phyloP scores from a whole-genome alignment of 2,113 vertebrate genomes.

The Isichthys henryi region DNA sequence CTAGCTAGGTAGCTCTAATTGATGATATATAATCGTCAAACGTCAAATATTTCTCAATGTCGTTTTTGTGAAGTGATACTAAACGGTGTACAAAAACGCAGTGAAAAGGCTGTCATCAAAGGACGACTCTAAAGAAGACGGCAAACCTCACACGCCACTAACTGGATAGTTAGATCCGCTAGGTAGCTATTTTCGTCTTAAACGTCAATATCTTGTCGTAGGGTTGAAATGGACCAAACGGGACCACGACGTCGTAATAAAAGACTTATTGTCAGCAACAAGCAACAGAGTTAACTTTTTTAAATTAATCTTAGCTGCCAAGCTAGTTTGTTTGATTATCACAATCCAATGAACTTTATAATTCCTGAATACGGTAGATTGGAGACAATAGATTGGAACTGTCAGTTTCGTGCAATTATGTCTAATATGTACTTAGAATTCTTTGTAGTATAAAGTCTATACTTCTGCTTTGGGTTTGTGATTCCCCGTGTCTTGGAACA shows the following conservation, averaged over 20 bases:
- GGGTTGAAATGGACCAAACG: not conserved
- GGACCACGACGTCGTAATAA: not conserved
- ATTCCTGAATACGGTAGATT: not conserved
- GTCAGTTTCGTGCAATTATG: not conserved
- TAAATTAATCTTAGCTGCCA: not conserved
- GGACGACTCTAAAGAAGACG: conserved; percentile 5
- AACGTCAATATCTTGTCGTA: not conserved
- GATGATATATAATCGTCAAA: not conserved
- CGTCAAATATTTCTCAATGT: not conserved
- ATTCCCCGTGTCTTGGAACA: not conserved
- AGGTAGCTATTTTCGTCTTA: not conserved
- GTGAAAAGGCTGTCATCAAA: not conserved
- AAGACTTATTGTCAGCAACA: not conserved
- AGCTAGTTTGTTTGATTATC: not conserved
- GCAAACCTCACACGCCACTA: not conserved
- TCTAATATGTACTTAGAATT: not conserved
- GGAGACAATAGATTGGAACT: not conserved
- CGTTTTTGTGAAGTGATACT: not conserved
- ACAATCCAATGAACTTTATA: not conserved
- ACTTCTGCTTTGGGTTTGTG: not conserved
- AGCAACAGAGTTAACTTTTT: not conserved
- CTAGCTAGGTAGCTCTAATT: conserved; percentile 10
- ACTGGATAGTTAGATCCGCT: not conserved
- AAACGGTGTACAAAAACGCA: not conserved
- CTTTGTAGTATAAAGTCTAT: not conserved